Base-by-base conservation (phyloP, 2,797 vertebrate genomes). In the Galagoides demidoff region DNA sequence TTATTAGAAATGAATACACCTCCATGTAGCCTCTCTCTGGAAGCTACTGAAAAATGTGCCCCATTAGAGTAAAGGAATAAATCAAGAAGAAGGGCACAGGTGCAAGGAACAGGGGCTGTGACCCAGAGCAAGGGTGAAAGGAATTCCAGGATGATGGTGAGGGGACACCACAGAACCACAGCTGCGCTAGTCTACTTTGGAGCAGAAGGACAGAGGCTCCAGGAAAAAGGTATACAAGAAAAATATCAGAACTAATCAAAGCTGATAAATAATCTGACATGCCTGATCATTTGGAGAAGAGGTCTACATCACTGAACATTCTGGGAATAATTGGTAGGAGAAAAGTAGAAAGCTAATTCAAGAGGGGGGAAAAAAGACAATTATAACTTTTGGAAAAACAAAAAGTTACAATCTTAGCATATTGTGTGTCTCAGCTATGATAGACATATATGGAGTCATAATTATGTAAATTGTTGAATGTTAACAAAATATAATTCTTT, bases 361-460 rank as follows among this genome's bases (percentile, higher is more conserved):
- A 81, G 0, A 12, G 29, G 19, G 49, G 29, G 10, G 19, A 5
- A 55, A 43, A 64, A 79, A 82, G 37, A 16, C 59, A 82, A 68
- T 49, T 37, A 87, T 37, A 87, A 66, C 77, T 87, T 77, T 20
- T 27, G 55, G 61, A 83, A 92, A 91, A 91, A 59, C 20, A 81
- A 1, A 76, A 74, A 68, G 74, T 31, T 79, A 29, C 12, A 52
- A 63, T 27, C 34, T 37, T 52, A 78, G 63, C 27, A 61, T 5
- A 39, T 10, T 29, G 73, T 0, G 0, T 57, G 13, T 29, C 57
- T 57, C 37, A 37, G 34, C 27, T 43, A 23, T 2, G 17, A 37
- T 34, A 37, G 68, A 86, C 13, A 22, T 45, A 43, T 27, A 43
- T 2, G 49, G 49, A 82, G 49, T 37, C 23, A 43, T 1, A 27